phyloP scores from a whole-genome alignment of 2,113 vertebrate genomes.

The Limanda limanda region DNA sequence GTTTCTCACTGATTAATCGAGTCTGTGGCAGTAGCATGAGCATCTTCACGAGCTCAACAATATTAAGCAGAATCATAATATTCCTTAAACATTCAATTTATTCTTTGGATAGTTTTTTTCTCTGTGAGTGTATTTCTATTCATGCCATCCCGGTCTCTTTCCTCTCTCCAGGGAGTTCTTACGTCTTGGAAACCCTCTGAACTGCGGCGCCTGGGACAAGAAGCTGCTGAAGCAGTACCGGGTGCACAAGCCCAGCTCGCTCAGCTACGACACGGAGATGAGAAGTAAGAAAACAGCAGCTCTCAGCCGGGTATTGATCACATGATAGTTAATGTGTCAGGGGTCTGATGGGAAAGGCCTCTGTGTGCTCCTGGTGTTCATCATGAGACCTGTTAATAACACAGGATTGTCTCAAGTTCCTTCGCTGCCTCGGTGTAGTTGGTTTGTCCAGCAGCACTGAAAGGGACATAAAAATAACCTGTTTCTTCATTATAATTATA shows the following conservation, averaged over 20 bases:
- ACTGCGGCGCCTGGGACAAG: constrained; percentile 98
- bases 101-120: too few relatives aligned
- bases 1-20: background rate
- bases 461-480: background rate
- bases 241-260: constrained; percentile 96
- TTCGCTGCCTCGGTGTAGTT: background rate
- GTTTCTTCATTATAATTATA: background rate
- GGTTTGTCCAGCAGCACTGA: too few relatives aligned
- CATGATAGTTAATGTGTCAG: background rate
- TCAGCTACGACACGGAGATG: constrained; percentile 94
- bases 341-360: background rate
- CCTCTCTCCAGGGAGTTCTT: constrained; percentile 89
- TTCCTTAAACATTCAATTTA: too few relatives aligned
- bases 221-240: constrained; percentile 94
- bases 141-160: background rate
- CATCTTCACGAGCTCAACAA: too few relatives aligned
- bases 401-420: background rate
- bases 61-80: too few relatives aligned
- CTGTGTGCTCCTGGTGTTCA: background rate
- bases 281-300: constrained; percentile 87
- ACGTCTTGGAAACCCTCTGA: constrained; percentile 95
- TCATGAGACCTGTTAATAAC: background rate
- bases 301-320: background rate
- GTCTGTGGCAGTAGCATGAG: background rate
- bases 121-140: too few relatives aligned